Percentiles rank a stretch among this genome's conserved stretches.
These are phyloP conservation scores for Hypanus sabinus DNA, from an alignment of 2,113 vertebrate genomes.

Conservation along the genomic window DNA sequence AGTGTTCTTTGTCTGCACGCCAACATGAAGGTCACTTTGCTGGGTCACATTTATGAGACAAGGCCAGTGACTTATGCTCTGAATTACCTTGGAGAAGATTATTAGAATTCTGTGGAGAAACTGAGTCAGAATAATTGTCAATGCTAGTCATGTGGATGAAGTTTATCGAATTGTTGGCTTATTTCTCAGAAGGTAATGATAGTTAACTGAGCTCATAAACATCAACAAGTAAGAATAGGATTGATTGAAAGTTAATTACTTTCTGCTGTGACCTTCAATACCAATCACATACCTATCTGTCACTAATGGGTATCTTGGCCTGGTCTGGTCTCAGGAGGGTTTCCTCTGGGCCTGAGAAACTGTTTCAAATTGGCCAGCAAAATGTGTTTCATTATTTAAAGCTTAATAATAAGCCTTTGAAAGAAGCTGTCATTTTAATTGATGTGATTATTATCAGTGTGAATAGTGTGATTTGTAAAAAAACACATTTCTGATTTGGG, in stretches of 20 bases:
- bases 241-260: slow-evolving; percentile 8
- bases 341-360: neutral
- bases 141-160: neutral
- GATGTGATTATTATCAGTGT: neutral
- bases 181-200: neutral
- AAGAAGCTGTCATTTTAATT: slow-evolving; percentile 1
- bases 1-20: neutral
- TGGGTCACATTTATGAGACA: neutral
- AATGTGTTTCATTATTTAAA: neutral
- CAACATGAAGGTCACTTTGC: neutral
- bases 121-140: neutral
- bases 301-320: neutral
- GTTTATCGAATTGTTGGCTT: neutral
- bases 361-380: neutral
- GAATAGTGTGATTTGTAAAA: neutral
- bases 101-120: neutral
- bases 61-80: neutral
- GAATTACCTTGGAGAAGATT: neutral
- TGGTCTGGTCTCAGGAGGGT: neutral
- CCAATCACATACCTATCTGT: slow-evolving; percentile 1
- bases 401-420: neutral
- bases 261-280: neutral
- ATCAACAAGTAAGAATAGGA: neutral
- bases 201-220: neutral
- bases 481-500: neutral